Evolutionary conservation across 2,797 vertebrate species (phyloP), one percentile per base, ranked within the genome.

Genomic region (Argentina silus): DNA sequence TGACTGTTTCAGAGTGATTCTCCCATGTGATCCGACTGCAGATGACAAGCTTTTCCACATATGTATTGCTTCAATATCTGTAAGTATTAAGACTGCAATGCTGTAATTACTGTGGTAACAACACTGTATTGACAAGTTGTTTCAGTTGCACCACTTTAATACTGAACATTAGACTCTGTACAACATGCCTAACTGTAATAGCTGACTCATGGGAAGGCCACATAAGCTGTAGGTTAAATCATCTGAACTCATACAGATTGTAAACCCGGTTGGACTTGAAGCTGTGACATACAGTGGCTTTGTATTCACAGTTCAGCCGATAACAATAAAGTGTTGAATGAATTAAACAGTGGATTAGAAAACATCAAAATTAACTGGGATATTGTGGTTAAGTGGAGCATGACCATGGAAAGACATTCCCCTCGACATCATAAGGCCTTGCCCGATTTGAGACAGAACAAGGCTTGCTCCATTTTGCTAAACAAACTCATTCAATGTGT

Each of bases 51-150:
- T 97, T 69, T 96, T 94, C 82, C 93, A 99, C 56, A 82, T 90
- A 80, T 92, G 95, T 83, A 93, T 98, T 61, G 90, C 95, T 0
- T 93, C 93, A 0, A 3, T 95, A 75, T 98, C 97, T 0, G 98
- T 99, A 84, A 97, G 97, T 97, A 81, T 17, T n/a, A 53, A 17
- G 1, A 36, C 12, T 6, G 6, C 27, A 23, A 36, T 14, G 27
- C 59, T 0, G 59, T 36, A 36, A 36, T 36, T 36, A 36, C 27
- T 36, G 57, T 14, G 21, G 3, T 23, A 60, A 60, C 9, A 10
- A 61, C 10, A 0, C 36, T 71, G 5, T 4, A 6, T 67, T 75
- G 73, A 77, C 27, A 36, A 36, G 27, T 36, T 36, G 27, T 36
- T 36, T 36, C 27, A 36, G 27, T n/a, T n/a, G n/a, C n/a, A n/a